Evolutionary conservation across 2,113 vertebrate genomes (phyloP), one percentile per base, ranked within the genome.

Genomic region (Vulpes lagopus): DNA sequence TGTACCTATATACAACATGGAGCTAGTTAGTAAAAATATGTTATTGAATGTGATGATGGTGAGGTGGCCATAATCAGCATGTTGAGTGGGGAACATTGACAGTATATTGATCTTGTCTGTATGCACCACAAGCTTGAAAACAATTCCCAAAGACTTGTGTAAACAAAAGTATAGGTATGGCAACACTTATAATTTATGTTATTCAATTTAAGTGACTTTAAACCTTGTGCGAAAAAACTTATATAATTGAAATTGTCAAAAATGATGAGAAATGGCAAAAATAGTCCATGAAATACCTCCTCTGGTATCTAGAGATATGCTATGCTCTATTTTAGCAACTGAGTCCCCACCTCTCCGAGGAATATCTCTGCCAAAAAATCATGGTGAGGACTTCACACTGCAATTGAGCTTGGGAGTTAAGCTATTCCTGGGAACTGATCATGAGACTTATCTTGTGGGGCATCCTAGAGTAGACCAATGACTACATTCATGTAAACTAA

Each of bases 131-230:
- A 71, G 91, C 8, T 49, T 51, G 64, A 83, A 79, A 3, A 64
- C 30, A 38, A 82, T 51, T 64, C 55, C 62, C 11, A 79, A 67
- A 23, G 35, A 51, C 25, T 32, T 30, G 10, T 49, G 80, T 59
- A 69, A 91, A 73, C 2, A 92, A 81, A 94, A 84, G 25, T 3
- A 22, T 16, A 93, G 62, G 32, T n/a, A 83, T 30, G 55, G 53
- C 51, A 76, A 74, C 53, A 43, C 14, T 59, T 76, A 30, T 8
- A 35, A 27, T 32, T 20, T 49, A 64, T 23, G 30, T 55, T 83
- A 53, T 30, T 62, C 59, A 64, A 14, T 62, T 89, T 80, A 22
- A 95, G 23, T n/a, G 53, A 95, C 88, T 96, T 97, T 69, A 92
- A 78, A 71, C 59, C 51, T 81, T 76, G 27, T 55, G 43, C 43